Evolutionary conservation across 1,140 invertebrate genomes (phyloP), one percentile per base, ranked within the genome.

Genomic region (Chlorops oryzae): DNA sequence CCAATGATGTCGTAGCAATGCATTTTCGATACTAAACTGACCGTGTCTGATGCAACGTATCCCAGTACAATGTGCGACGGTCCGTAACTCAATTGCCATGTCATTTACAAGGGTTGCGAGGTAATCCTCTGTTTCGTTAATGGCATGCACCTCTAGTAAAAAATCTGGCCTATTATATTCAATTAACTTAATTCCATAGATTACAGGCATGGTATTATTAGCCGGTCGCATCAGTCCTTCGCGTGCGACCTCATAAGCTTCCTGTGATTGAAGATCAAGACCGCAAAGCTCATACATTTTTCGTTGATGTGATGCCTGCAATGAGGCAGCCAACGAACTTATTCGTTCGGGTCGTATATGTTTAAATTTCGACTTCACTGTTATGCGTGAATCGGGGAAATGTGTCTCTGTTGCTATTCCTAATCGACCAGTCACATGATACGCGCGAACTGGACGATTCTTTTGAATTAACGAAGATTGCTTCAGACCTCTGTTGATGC

Each of bases 141-240:
- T 83, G 41, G 83, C 81, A 55, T 91, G 84, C 17, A 96, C 74
- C 77, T 96, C 92, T 85, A 97, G 65, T n/a, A 83, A 86, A 65
- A 97, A 96, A 58, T 89, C 73, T 3, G 93, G 93, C 34, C 81
- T 77, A 5, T 84, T 71, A 71, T 92, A 96, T 47, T 88, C 68
- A 18, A 88, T 78, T 72, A 90, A 86, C 74, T 87, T 89, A n/a
- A 96, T 80, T 17, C 84, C 82, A 75, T 96, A 97, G 24, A 97
- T 63, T 10, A 96, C 70, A 2, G 92, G 87, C 27, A 82, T 67
- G 55, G 83, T 82, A 10, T 73, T 75, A 53, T 83, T 69, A 1
- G 73, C 72, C 2, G 93, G 91, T 50, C 91, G 73, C 5, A 96
- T 77, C 0, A 84, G 73, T 2, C 93, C 94, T 73, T 85, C 70